Evolutionary conservation across 2,113 vertebrate genomes (phyloP), one percentile per base, ranked within the genome.

Genomic region (Bubo blakistoni): DNA sequence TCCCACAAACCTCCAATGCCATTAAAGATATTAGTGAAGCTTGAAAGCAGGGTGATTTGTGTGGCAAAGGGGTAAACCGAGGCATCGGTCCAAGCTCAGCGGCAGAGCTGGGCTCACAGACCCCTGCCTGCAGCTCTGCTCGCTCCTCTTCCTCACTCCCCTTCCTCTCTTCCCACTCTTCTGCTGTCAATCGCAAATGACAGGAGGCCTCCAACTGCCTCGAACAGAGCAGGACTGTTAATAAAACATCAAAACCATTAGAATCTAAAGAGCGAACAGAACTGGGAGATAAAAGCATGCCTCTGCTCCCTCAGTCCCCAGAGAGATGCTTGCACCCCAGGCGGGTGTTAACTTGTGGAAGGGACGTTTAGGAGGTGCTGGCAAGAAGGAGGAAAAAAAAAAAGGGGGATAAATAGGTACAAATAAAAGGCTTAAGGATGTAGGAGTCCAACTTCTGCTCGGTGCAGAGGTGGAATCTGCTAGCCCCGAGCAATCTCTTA

Each of bases 181-280:
- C 73, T 81, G 30, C 72, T 90, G 89, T 47, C 76, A 82, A 14
- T 76, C 71, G 74, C 52, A 62, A 65, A 69, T 93, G 81, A 82
- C 49, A 80, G 96, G 81, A 97, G 81, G 73, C 82, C 69, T 94
- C 42, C 38, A 79, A 2, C 36, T 36, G 34, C 65, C 70, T 95
- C 16, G 6, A 72, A 59, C 81, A 81, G 57, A 38, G 16, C 2
- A 1, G 61, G 58, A 27, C 26, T 10, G 73, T 96, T 96, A 90
- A 96, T 97, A 95, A 97, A 98, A 94, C 51, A 96, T 96, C 92
- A 95, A 86, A 90, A 71, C 63, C 32, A 8, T 63, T 86, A 88
- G 52, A 91, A 82, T 63, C 47, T 63, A 44, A 65, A 15, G 47
- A 84, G 52, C 5, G 4, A 82, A 66, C 54, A 91, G 89, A 95